Percentiles rank a stretch among this genome's conserved stretches.
phyloP scores from a whole-genome alignment of 2,888 invertebrate species.

The Cryptus armator region DNA sequence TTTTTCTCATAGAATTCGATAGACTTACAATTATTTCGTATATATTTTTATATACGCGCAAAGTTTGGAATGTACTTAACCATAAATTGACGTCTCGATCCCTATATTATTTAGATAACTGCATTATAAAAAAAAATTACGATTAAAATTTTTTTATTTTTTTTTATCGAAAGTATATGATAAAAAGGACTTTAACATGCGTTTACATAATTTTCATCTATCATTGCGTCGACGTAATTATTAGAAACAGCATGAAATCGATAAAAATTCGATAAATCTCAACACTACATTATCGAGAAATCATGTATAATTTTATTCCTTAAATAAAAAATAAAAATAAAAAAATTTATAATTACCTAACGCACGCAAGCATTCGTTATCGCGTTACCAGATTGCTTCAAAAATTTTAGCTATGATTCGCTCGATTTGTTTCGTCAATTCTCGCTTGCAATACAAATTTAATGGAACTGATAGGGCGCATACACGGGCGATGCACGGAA shows the following conservation, averaged over 20 bases:
- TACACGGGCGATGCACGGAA: constrained; percentile 33
- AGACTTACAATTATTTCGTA: not conserved
- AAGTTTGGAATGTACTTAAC: too few species aligned
- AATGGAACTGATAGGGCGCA: not conserved
- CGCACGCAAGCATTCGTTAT: constrained; percentile 10
- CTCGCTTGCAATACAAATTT: constrained; percentile 2
- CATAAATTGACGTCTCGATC: too few species aligned
- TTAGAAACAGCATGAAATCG: not conserved
- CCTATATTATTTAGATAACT: too few species aligned
- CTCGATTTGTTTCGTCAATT: constrained; percentile 42
- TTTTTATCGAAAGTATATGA: too few species aligned
- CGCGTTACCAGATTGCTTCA: not conserved
- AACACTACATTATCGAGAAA: constrained; percentile 16
- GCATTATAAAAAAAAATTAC: too few species aligned
- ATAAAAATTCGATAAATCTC: not conserved
- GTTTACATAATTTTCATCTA: not conserved
- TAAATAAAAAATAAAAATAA: not conserved
- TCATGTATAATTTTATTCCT: not conserved
- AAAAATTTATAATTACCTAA: not conserved
- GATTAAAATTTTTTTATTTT: too few species aligned
- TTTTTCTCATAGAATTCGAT: not conserved
- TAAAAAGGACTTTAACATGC: too few species aligned
- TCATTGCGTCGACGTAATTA: not conserved
- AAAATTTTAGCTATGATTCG: constrained; percentile 16
- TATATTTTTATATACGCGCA: too few species aligned